Evolutionary conservation across 2,113 vertebrate species (phyloP).

Genomic region (Colossoma macropomum): DNA sequence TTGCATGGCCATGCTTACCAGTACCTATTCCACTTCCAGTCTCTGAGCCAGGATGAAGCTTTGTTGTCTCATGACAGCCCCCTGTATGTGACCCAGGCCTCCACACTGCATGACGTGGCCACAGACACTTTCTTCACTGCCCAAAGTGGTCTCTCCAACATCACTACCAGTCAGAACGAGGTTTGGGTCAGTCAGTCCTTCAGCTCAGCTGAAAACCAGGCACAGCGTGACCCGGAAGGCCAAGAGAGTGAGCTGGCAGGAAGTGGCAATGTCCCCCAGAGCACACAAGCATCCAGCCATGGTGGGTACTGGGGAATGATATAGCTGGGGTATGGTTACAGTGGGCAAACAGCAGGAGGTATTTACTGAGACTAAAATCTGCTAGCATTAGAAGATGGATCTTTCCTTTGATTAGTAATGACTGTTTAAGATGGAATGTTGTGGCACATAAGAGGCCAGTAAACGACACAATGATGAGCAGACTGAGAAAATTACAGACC

Average conservation of each 20-base stretch:
- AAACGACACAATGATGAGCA: background rate
- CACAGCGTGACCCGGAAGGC: conserved; percentile 27
- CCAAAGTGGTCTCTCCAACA: conserved; percentile 70
- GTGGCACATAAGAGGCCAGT: background rate
- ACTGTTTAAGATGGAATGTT: conserved; percentile 56
- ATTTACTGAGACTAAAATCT: background rate
- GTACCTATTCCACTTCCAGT: conserved; percentile 36
- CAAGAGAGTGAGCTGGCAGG: conserved; percentile 61
- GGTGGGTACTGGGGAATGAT: conserved; percentile 57
- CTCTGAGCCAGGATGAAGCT: conserved; percentile 36
- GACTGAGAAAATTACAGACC: conserved; percentile 37
- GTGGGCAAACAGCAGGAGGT: background rate
- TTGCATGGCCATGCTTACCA: background rate
- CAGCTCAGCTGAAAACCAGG: conserved; percentile 57
- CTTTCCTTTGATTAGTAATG: conserved; percentile 46
- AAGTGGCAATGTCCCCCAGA: conserved; percentile 57
- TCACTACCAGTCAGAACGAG: conserved; percentile 58
- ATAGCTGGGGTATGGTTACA: background rate
- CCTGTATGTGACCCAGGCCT: background rate
- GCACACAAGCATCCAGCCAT: conserved; percentile 31
- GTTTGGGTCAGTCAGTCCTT: conserved; percentile 54
- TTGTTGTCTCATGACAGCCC: conserved; percentile 47
- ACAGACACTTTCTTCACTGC: conserved; percentile 65
- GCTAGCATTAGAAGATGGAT: background rate
- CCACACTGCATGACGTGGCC: conserved; percentile 38